Evolutionary conservation across 2,888 invertebrate genomes (phyloP).

Genomic region (Strigamia crassipes): DNA sequence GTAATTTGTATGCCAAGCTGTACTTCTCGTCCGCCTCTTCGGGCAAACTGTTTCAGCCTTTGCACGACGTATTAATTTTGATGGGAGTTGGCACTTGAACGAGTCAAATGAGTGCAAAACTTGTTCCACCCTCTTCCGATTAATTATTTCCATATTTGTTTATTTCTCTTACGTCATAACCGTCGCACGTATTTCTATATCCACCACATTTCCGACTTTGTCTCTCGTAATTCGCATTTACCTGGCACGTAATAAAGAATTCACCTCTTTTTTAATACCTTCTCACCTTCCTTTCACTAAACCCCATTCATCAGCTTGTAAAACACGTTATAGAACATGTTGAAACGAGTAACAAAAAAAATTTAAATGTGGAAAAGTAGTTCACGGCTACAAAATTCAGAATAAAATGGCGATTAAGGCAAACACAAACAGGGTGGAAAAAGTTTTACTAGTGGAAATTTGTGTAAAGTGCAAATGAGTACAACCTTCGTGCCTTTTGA

Average conservation of each 20-base stretch:
- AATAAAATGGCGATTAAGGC: neutral
- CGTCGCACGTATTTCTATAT: neutral
- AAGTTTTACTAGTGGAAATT: neutral
- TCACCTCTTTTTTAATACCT: neutral
- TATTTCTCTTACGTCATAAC: conserved; percentile 12
- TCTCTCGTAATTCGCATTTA: conserved; percentile 6
- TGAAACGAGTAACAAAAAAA: neutral
- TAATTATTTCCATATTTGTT: conserved; percentile 25
- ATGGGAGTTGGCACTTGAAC: conserved; percentile 39
- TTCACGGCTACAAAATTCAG: neutral
- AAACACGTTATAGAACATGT: conserved; percentile 4
- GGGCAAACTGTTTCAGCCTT: conserved; percentile 40
- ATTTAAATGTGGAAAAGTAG: neutral
- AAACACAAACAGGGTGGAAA: conserved; percentile 1
- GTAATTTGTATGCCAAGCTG: conserved; percentile 40
- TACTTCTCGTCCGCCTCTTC: conserved; percentile 42
- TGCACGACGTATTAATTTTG: conserved; percentile 42
- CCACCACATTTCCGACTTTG: no score
- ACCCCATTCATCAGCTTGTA: conserved; percentile 20
- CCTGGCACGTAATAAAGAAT: neutral
- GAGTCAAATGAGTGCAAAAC: conserved; percentile 38
- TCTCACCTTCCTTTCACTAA: neutral
- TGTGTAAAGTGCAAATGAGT: conserved; percentile 31
- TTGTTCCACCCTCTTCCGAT: conserved; percentile 36
- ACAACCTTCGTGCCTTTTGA: neutral